phyloP scores from a whole-genome alignment of 2,888 invertebrate species.

The Archips xylosteana region DNA sequence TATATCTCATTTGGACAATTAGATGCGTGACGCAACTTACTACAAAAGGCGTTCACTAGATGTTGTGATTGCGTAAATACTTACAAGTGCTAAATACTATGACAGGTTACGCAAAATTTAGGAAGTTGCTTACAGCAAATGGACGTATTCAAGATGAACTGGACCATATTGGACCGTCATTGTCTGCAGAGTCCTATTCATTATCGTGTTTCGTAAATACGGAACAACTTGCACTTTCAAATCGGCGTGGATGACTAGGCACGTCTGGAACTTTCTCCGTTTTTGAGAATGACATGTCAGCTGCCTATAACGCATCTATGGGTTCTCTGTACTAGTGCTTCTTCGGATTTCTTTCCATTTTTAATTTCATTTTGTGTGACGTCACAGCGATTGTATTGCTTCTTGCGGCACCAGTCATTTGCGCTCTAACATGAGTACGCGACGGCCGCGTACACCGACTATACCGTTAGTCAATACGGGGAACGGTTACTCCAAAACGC shows the following conservation, averaged over 20 bases:
- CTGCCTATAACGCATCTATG: constrained; percentile 61
- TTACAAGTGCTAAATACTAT: constrained; percentile 39
- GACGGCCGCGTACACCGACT: constrained; percentile 60
- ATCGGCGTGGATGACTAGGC: constrained; percentile 63
- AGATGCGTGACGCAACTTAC: constrained; percentile 27
- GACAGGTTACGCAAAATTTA: constrained; percentile 47
- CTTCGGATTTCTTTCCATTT: constrained; percentile 61
- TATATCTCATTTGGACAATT: constrained; percentile 27
- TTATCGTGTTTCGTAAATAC: constrained; percentile 49
- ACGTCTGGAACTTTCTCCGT: constrained; percentile 68
- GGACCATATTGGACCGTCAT: constrained; percentile 38
- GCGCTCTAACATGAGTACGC: constrained; percentile 71
- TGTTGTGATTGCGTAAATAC: constrained; percentile 36
- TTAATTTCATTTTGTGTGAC: constrained; percentile 76
- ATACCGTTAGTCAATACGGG: constrained; percentile 40
- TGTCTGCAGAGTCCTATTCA: constrained; percentile 45
- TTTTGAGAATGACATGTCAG: constrained; percentile 57
- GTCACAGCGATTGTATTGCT: constrained; percentile 71
- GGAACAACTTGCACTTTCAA: constrained; percentile 77
- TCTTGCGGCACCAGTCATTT: constrained; percentile 66
- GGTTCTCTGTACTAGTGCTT: constrained; percentile 65
- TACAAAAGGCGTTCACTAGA: constrained; percentile 31
- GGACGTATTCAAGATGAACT: constrained; percentile 34
- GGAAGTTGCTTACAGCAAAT: constrained; percentile 43
- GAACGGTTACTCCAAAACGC: constrained; percentile 46